Base-by-base conservation (phyloP, 2,113 vertebrate genomes). In the Hyla sarda region DNA sequence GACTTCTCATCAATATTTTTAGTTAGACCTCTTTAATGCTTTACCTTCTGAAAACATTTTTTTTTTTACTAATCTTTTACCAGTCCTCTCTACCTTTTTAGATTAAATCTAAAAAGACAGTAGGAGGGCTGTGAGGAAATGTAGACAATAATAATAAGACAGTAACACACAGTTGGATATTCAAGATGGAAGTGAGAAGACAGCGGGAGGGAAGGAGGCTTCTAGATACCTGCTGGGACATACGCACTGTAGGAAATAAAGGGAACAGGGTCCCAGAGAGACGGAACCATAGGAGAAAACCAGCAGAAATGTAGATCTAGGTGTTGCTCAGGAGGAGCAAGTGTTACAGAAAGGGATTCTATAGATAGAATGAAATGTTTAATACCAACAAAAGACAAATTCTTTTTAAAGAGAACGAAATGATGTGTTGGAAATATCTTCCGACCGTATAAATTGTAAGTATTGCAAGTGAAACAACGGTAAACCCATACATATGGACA, bases 191-290 rank as follows among this genome's bases (percentile, higher is more conserved):
- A 72, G 82, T 83, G 65, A 69, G 67, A 72, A 73, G 67, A 41
- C 65, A 52, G 82, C 82, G 30, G 82, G 82, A 83, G 82, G 67
- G 47, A 56, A 50, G 48, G 67, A 83, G 67, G 30, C 21, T 56
- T 72, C 48, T 12, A 37, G 82, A 73, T 69, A 83, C 82, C 67
- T 83, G 82, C 82, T 83, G 82, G 67, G 82, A 73, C 17, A n/a
- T 56, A 83, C 67, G 71, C 47, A 72, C 48, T 69, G 62, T 83
- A 48, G 58, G 37, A 72, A 82, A 52, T 71, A 69, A 83, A 72
- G 82, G 54, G 32, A 73, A 72, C 65, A 73, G 65, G 30, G 82
- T 13, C 67, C 67, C 45, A 41, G 50, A 73, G 82, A 83, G 73
- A 76, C n/a, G 23, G 19, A 52, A 12, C 65, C 8, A 50, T 37